Evolutionary conservation across 64 coral and sea anemone genomes (phyloP), one percentile per base, ranked within the genome.

Genomic region (Dendrophyllia cribrosa): DNA sequence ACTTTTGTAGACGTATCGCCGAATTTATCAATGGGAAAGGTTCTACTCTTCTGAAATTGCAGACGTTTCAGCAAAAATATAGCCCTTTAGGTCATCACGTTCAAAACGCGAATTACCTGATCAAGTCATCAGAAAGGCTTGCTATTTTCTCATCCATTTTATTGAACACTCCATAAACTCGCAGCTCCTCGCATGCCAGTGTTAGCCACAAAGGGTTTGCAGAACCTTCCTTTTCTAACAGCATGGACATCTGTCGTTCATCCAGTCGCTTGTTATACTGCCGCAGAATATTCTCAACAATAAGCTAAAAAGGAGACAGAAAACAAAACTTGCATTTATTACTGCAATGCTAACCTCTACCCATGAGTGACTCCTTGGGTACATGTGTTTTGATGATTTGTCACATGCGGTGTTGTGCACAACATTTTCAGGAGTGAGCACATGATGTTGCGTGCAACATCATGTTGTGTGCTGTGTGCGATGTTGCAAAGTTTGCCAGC

Each of bases 261-360:
- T 99, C 97, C 75, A 99, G 75, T 11, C 97, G 94, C 70, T 99
- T 99, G 34, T 96, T 99, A 87, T 99, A 99, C 65, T 59, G 88
- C 44, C 84, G 89, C 13, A 99, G 69, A 43, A 94, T 99, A 61
- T 99, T 99, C 67, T 96, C 94, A 8, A 99, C 97, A 58, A 99
- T 99, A 4, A 95, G 94, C 97, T 99, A 51, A 47, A 51, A 83
- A 58, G 15, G 19, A 12, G 53, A 51, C 1, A 48, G 50, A 64
- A 26, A 51, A 25, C 5, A 52, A 47, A n/a, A 3, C 15, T 44
- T 6, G 12, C 12, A 9, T 9, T 56, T 56, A 56, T 12, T 7
- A 56, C 7, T 56, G 53, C 34, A 34, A 34, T 34, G 34, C 34
- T 34, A 1, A 34, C 0, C 0, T 34, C 0, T 34, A 34, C 34